Evolutionary conservation across 30 jellyfish, hydroid and myxozoan genomes (phyloP).

Genomic region (Morbakka virulenta): DNA sequence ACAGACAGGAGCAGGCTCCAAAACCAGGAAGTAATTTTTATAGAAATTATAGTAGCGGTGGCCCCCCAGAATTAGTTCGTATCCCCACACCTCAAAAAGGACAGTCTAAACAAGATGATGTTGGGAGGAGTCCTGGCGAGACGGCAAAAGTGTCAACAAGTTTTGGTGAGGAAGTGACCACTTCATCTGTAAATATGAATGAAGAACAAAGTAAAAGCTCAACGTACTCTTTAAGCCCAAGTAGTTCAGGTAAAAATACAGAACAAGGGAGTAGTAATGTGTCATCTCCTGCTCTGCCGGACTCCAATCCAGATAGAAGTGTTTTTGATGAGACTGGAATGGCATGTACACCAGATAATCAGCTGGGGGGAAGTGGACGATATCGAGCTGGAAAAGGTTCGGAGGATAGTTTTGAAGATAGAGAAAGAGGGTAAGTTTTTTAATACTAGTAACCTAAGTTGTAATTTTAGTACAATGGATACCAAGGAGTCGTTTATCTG

Average conservation of each 20-base stretch:
- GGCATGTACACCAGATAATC: not conserved
- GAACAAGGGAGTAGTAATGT: not conserved
- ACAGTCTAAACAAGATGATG: not conserved
- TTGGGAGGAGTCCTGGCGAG: not conserved
- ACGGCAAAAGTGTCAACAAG: not conserved
- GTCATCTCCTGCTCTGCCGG: not conserved
- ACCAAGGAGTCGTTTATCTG: too few species aligned
- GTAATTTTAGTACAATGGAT: too few species aligned
- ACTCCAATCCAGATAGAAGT: not conserved
- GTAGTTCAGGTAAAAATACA: not conserved
- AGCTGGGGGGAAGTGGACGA: not conserved
- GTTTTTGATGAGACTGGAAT: not conserved
- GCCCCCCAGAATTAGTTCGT: not conserved
- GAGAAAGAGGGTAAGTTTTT: not conserved
- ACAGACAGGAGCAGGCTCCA: not conserved
- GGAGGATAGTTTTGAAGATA: not conserved
- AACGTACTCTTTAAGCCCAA: not conserved
- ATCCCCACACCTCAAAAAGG: not conserved
- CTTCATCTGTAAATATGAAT: not conserved
- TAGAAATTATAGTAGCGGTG: not conserved
- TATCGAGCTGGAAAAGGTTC: not conserved
- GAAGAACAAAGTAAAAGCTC: not conserved
- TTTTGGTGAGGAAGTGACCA: not conserved
- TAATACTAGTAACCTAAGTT: too few species aligned
- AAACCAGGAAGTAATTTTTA: not conserved